These are phyloP conservation scores for Platalea minor DNA, from an alignment of 2,797 vertebrate species.

Conservation along the genomic window DNA sequence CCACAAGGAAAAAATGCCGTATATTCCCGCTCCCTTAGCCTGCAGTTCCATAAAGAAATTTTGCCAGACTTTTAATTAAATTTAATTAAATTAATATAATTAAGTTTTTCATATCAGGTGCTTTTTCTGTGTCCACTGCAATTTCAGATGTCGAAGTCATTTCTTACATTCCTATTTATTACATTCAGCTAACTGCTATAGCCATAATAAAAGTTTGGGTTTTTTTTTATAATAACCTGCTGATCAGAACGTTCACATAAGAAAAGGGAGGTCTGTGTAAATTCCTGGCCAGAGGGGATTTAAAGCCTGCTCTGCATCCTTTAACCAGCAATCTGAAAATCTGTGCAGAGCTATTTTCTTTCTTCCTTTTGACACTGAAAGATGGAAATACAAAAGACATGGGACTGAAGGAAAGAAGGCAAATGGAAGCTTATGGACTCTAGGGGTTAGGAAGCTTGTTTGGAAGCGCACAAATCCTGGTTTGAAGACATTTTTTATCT, in stretches of 20 bases:
- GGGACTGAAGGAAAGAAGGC: neutral
- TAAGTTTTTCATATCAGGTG: neutral
- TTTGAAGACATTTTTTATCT: neutral
- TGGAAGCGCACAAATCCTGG: neutral
- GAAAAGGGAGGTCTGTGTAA: neutral
- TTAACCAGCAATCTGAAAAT: neutral
- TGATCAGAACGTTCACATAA: neutral
- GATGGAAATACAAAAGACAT: neutral
- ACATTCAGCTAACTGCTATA: neutral
- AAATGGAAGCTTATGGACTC: neutral
- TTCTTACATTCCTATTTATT: neutral
- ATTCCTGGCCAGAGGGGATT: neutral
- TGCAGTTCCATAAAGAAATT: neutral
- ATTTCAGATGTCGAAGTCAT: neutral
- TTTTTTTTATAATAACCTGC: neutral
- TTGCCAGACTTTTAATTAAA: neutral
- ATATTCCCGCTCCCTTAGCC: neutral
- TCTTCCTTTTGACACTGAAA: neutral
- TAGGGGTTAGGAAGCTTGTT: neutral
- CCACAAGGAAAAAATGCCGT: neutral
- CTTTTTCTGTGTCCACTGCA: neutral
- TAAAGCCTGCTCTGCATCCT: neutral
- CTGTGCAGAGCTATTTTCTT: neutral
- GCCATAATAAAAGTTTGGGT: neutral
- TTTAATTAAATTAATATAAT: neutral